Conservation (phyloP, 2,113 vertebrate species). For the Pristiophorus japonicus region DNA sequence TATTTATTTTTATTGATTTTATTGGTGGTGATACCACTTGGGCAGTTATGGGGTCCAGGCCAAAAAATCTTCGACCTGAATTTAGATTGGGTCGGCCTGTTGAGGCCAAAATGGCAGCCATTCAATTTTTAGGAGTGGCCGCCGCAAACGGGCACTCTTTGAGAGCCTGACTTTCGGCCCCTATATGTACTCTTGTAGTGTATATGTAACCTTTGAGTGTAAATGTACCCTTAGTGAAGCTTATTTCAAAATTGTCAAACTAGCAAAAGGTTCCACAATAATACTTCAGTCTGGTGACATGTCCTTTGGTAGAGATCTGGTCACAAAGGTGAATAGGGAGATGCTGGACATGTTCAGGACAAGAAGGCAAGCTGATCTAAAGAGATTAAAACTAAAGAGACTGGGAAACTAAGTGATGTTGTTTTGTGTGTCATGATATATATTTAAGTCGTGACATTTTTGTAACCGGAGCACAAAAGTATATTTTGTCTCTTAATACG, state of each 20-base stretch:
- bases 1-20: too few species aligned
- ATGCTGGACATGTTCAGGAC: not conserved
- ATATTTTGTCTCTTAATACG: not conserved
- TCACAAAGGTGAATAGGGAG: not conserved
- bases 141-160: too few species aligned
- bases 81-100: too few species aligned
- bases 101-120: too few species aligned
- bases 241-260: not conserved
- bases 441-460: constrained; percentile 8
- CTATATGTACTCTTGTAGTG: not conserved
- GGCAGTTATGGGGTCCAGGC: too few species aligned
- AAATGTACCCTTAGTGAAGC: not conserved
- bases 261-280: not conserved
- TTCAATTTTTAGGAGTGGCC: too few species aligned
- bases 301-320: not conserved
- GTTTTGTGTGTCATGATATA: not conserved
- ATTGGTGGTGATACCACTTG: too few species aligned
- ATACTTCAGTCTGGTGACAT: not conserved
- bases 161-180: too few species aligned
- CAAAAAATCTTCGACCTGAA: too few species aligned
- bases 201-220: not conserved
- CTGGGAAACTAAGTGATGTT: not conserved
- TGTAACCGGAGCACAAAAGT: not conserved
- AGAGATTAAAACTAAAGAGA: not conserved
- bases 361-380: not conserved